Evolutionary conservation across 2,113 vertebrate genomes (phyloP).

Genomic region (Aplodontia rufa): DNA sequence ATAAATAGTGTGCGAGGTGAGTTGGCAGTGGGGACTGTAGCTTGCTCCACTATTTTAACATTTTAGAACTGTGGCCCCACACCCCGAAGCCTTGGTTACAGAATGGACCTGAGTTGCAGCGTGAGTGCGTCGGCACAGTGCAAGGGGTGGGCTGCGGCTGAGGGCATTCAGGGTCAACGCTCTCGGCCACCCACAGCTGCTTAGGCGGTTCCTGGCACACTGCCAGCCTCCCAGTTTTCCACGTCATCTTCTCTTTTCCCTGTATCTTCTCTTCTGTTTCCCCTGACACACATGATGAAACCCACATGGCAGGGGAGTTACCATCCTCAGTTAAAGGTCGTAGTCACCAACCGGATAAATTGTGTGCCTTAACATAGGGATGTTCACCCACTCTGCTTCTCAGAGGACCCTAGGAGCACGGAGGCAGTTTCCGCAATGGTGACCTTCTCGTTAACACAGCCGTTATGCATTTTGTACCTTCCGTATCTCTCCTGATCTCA

Average conservation of each 20-base stretch:
- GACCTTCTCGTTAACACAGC: background rate
- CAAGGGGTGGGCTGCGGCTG: no score
- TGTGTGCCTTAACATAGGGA: background rate
- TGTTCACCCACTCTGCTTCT: background rate
- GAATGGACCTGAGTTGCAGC: background rate
- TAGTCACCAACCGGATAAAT: background rate
- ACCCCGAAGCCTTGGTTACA: background rate
- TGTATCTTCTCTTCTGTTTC: background rate
- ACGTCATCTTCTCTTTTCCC: rapidly evolving
- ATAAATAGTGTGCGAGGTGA: no score
- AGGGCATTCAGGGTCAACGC: background rate
- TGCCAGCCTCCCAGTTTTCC: background rate
- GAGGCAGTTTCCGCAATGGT: background rate
- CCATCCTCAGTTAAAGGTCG: rapidly evolving
- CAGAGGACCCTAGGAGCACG: background rate
- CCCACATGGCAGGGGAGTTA: background rate
- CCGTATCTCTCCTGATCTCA: background rate
- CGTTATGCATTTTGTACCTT: background rate
- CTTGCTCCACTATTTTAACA: no score
- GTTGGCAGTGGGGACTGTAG: background rate
- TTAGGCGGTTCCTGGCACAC: rapidly evolving
- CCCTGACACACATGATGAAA: background rate
- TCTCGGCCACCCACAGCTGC: background rate
- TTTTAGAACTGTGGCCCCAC: background rate
- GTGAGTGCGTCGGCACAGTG: rapidly evolving